phyloP scores from a whole-genome alignment of 1,140 invertebrate species.

The Microplitis demolitor region DNA sequence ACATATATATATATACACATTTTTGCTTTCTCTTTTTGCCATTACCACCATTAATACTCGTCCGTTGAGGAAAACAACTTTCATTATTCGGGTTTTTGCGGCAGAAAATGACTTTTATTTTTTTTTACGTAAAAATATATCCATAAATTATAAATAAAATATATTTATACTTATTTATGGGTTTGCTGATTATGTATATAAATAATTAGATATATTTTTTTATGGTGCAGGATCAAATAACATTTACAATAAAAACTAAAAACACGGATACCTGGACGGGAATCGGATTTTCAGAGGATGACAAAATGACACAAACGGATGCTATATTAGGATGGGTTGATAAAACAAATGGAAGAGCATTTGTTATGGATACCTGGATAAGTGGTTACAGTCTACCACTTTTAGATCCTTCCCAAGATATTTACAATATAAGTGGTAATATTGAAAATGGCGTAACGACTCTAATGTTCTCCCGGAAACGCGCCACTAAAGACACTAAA shows the following conservation, averaged over 20 bases:
- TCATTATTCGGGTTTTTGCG: conserved; percentile 10
- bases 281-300: conserved; percentile 87
- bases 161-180: neutral
- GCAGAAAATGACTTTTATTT: conserved; percentile 19
- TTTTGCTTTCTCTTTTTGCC: conserved; percentile 23
- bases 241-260: conserved; percentile 85
- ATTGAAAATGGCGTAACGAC: conserved; percentile 79
- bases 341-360: conserved; percentile 71
- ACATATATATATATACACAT: neutral
- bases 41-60: neutral
- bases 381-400: conserved; percentile 76
- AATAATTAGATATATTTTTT: neutral
- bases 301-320: conserved; percentile 84
- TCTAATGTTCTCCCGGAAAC: conserved; percentile 79
- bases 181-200: neutral
- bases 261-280: conserved; percentile 89
- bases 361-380: conserved; percentile 89
- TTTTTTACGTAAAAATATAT: conserved; percentile 7
- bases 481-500: conserved; percentile 74
- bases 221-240: conserved; percentile 72
- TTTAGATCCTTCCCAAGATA: conserved; percentile 78
- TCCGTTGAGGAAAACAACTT: conserved; percentile 1
- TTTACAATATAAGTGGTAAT: conserved; percentile 72
- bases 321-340: conserved; percentile 89
- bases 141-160: neutral